Base-by-base conservation (phyloP, 2,797 vertebrate genomes). In the Pelodytes ibericus region DNA sequence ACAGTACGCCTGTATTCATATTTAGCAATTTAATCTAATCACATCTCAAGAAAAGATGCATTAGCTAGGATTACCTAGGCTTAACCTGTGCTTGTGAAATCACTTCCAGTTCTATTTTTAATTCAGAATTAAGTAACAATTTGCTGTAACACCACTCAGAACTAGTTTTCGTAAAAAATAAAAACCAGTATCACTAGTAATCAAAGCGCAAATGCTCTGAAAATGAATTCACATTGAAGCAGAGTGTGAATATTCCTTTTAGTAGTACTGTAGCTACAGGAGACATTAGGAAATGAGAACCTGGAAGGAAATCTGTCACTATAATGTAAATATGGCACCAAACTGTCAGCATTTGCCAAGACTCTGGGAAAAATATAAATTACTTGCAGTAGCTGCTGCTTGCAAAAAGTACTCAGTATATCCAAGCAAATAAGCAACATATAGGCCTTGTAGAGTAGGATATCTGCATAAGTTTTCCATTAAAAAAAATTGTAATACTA, bases 61-160 rank as follows among this genome's bases (percentile, higher is more conserved):
- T 78, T 60, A 72, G 41, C 18, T 49, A 25, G 29, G 69, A 59
- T 78, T 78, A 72, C 18, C 27, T 33, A 59, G 41, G 56, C 41
- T 72, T 72, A 78, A 66, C 62, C 69, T 67, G 75, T 25, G 53
- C 39, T 67, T 67, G 67, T 67, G 13, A 72, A 78, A 67, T 51
- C 39, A 51, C 69, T 72, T 72, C 51, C 22, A 75, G 44, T 56
- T 63, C 66, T 78, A 78, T 78, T 78, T 78, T 66, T 77, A 61
- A 13, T 16, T 27, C 41, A 30, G 75, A 62, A 78, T 72, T 76
- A 76, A 24, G 59, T 44, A 62, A 61, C 36, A 63, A 29, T 58
- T 41, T 29, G 56, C 5, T 36, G 11, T 5, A 36, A 36, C 33
- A 47, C 44, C 3, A 47, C 33, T 15, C 4, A 18, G 44, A 47